Percentiles rank a stretch among this genome's conserved stretches.
These are phyloP conservation scores for Coregonus clupeaformis DNA, from an alignment of 2,113 vertebrate genomes.

Conservation along the genomic window DNA sequence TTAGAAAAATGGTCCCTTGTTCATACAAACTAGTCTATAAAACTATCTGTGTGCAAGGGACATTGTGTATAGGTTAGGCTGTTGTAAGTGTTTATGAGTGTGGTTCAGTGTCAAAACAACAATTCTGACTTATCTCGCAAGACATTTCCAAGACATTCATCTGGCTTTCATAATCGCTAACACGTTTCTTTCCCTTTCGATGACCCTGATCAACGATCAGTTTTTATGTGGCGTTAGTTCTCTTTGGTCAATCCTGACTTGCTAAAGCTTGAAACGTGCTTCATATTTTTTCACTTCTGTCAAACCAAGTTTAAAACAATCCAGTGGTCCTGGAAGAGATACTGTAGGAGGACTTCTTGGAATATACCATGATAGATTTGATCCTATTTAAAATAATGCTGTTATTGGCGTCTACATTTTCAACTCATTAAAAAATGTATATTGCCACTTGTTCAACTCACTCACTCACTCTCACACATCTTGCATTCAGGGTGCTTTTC, in stretches of 20 bases:
- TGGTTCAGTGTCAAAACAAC: slow-evolving; percentile 25
- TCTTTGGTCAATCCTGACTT: slow-evolving; percentile 29
- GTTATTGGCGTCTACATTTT: neutral
- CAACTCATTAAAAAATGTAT: neutral
- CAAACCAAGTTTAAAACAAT: slow-evolving; percentile 27
- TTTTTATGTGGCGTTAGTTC: slow-evolving; percentile 30
- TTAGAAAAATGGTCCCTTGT: neutral
- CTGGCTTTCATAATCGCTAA: slow-evolving; percentile 40
- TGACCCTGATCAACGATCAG: slow-evolving; percentile 41
- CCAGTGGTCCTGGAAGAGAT: neutral
- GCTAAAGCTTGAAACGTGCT: slow-evolving; percentile 40
- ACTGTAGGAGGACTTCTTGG: neutral
- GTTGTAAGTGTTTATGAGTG: neutral
- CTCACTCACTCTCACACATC: too few species aligned
- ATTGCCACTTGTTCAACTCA: neutral
- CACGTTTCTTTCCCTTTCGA: slow-evolving; percentile 22
- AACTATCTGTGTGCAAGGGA: neutral
- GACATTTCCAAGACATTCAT: slow-evolving; percentile 44
- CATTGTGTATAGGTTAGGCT: neutral
- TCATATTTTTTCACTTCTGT: slow-evolving; percentile 26
- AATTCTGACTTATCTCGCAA: slow-evolving; percentile 25
- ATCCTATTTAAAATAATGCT: neutral
- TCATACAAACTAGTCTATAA: neutral
- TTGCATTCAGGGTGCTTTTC: too few species aligned
- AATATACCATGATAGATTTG: neutral